Evolutionary conservation across 2,797 vertebrate genomes (phyloP).

Genomic region (Typhlichthys subterraneus): DNA sequence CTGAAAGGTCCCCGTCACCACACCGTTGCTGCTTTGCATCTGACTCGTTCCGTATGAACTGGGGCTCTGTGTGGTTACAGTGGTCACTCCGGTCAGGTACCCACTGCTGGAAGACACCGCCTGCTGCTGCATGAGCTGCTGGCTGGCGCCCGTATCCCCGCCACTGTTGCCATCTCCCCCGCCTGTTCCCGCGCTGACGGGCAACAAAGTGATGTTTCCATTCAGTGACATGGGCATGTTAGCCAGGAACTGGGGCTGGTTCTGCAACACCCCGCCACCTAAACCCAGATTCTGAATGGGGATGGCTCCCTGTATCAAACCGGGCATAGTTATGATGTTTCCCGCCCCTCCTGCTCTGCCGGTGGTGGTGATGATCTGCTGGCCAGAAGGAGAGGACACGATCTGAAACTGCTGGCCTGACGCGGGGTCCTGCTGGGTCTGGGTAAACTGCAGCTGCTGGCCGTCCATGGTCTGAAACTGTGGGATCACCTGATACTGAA

Average conservation of each 20-base stretch:
- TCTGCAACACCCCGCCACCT: conserved; percentile 86
- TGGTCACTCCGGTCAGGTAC: conserved; percentile 75
- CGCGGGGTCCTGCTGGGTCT: conserved; percentile 76
- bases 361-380: conserved; percentile 81
- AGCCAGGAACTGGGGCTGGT: conserved; percentile 91
- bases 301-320: conserved; percentile 91
- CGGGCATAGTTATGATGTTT: conserved; percentile 80
- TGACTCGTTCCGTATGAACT: conserved; percentile 79
- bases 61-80: conserved; percentile 83
- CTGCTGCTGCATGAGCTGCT: conserved; percentile 66
- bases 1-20: conserved; percentile 59
- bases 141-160: conserved; percentile 58
- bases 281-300: conserved; percentile 90
- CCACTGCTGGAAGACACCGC: conserved; percentile 57
- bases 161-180: conserved; percentile 54
- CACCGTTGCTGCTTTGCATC: conserved; percentile 63
- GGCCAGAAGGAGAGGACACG: conserved; percentile 82
- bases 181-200: conserved; percentile 76
- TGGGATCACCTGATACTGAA: conserved; percentile 97
- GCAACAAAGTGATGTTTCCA: conserved; percentile 94
- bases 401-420: conserved; percentile 81
- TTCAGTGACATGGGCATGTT: conserved; percentile 94
- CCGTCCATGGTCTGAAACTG: conserved; percentile 96
- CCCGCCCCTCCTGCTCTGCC: conserved; percentile 76
- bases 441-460: conserved; percentile 89